Conservation (phyloP, 2,888 invertebrate species). For the Spicauda simplicius region DNA sequence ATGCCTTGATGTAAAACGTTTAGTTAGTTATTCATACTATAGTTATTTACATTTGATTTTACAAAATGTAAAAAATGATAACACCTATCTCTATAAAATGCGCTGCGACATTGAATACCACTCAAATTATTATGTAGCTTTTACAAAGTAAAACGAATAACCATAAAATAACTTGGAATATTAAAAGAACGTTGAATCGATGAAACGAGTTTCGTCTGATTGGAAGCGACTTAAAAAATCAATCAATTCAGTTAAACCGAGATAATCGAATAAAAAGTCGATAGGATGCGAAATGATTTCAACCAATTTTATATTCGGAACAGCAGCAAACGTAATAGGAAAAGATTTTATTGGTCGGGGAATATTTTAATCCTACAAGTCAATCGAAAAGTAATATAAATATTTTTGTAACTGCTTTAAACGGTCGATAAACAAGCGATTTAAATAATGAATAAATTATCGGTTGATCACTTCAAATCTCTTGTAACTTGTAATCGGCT, state of each 20-base stretch:
- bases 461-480: conserved; percentile 10
- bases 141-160: conserved; percentile 11
- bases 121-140: neutral
- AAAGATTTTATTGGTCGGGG: conserved; percentile 23
- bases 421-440: conserved; percentile 8
- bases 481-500: conserved; percentile 27
- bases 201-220: conserved; percentile 30
- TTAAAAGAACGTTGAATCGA: conserved; percentile 18
- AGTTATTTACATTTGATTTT: neutral
- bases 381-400: conserved; percentile 18
- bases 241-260: conserved; percentile 34
- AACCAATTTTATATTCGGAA: conserved; percentile 33
- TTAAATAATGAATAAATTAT: conserved; percentile 29
- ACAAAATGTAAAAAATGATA: neutral
- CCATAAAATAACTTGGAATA: conserved; percentile 17
- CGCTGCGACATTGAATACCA: neutral
- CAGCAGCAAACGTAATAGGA: conserved; percentile 26
- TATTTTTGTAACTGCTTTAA: conserved; percentile 13
- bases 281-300: conserved; percentile 32
- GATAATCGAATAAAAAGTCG: conserved; percentile 35
- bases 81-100: neutral
- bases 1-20: neutral
- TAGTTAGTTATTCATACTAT: neutral
- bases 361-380: conserved; percentile 24
- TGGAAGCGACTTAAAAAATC: conserved; percentile 34